phyloP scores from a whole-genome alignment of 2,888 invertebrate genomes.

The Drosophila kuntzei region DNA sequence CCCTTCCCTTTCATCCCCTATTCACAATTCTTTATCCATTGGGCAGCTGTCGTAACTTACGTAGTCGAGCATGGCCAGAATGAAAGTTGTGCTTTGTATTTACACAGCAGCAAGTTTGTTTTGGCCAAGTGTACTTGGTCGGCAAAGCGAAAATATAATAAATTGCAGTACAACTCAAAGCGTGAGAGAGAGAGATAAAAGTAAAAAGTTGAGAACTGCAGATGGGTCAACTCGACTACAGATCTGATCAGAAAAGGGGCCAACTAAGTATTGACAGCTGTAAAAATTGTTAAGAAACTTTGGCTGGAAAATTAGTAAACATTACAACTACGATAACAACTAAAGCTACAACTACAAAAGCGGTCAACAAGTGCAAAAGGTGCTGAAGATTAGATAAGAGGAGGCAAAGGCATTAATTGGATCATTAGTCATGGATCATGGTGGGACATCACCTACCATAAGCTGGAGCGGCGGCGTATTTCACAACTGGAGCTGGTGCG shows the following conservation, averaged over 20 bases:
- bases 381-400: constrained; percentile 33
- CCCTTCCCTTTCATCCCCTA: no score
- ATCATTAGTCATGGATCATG: no score
- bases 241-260: constrained; percentile 8
- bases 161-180: constrained; percentile 21
- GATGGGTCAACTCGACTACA: constrained; percentile 2
- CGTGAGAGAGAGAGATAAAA: background rate
- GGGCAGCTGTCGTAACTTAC: constrained; percentile 6
- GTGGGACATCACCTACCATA: constrained; percentile 76
- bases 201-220: background rate
- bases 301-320: constrained; percentile 46
- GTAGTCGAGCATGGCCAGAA: constrained; percentile 26
- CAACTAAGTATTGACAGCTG: constrained; percentile 26
- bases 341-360: constrained; percentile 7
- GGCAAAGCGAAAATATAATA: constrained; percentile 41
- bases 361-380: constrained; percentile 30
- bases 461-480: constrained; percentile 81
- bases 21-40: background rate
- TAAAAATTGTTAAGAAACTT: constrained; percentile 36
- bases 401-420: background rate
- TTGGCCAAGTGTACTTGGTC: constrained; percentile 61
- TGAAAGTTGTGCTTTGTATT: constrained; percentile 42
- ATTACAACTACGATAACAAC: constrained; percentile 1
- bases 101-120: constrained; percentile 59
- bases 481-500: constrained; percentile 71